These are phyloP conservation scores for Enteromius unitaeniatus DNA, from an alignment of 2,797 vertebrate species.

Conservation along the genomic window DNA sequence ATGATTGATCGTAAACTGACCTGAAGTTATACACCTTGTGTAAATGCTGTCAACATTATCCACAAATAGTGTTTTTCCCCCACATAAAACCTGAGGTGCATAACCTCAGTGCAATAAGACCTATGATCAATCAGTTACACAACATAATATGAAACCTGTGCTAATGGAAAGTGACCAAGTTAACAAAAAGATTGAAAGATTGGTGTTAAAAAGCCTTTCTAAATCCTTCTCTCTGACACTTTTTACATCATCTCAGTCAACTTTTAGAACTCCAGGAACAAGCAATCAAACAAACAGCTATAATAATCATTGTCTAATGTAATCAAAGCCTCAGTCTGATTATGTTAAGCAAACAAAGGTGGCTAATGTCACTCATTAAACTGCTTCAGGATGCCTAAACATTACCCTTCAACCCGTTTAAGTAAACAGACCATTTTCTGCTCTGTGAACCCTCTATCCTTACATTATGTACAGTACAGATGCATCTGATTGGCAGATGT, in stretches of 20 bases:
- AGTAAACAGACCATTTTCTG: constrained; percentile 40
- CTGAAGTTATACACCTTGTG: too few species aligned
- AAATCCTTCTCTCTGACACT: neutral
- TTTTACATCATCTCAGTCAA: neutral
- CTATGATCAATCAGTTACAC: neutral
- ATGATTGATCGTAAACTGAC: too few species aligned
- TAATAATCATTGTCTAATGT: constrained; percentile 17
- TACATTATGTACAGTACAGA: constrained; percentile 23
- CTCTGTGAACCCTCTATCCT: constrained; percentile 1
- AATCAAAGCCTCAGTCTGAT: constrained; percentile 32
- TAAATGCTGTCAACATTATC: too few species aligned
- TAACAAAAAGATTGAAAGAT: neutral
- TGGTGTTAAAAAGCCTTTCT: neutral
- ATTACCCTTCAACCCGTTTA: constrained; percentile 17
- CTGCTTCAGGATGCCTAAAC: neutral
- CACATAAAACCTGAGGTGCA: neutral
- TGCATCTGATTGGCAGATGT: constrained; percentile 14
- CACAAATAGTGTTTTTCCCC: too few species aligned
- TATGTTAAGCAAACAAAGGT: constrained; percentile 40
- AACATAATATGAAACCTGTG: neutral
- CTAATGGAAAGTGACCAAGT: neutral
- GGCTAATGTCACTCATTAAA: constrained; percentile 34
- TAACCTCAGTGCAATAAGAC: neutral
- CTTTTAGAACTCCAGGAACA: constrained; percentile 15
- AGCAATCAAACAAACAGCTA: constrained; percentile 23